Percentiles rank a stretch among this genome's conserved stretches.
phyloP scores from a whole-genome alignment of 2,797 vertebrate genomes.

The Ptychobarbus kaznakovi region DNA sequence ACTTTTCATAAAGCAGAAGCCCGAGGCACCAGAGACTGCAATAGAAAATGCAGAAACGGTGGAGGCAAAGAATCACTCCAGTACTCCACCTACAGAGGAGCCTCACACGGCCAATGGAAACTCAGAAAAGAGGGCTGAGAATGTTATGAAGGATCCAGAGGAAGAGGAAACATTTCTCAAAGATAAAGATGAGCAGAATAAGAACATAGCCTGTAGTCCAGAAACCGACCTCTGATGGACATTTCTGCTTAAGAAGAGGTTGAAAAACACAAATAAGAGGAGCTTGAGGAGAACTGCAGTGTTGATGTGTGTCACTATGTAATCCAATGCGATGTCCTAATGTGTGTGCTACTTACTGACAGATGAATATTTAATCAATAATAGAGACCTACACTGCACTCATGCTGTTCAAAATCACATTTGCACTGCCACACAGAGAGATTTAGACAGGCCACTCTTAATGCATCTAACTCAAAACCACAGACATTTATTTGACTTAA shows the following conservation, averaged over 20 bases:
- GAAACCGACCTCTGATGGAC: conserved; percentile 51
- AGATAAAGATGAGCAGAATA: conserved; percentile 65
- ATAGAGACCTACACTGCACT: not conserved
- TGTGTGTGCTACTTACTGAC: not conserved
- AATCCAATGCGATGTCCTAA: conserved; percentile 5
- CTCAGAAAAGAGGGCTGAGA: conserved; percentile 67
- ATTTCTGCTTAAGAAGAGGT: not conserved
- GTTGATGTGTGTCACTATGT: conserved; percentile 23
- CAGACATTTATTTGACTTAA: not conserved
- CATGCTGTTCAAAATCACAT: not conserved
- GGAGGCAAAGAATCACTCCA: conserved; percentile 76
- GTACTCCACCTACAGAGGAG: conserved; percentile 49
- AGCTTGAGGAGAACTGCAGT: not conserved
- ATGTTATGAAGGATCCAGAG: conserved; percentile 59
- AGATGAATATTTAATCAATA: conserved; percentile 12
- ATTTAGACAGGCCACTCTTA: not conserved
- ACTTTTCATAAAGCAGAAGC: conserved; percentile 77
- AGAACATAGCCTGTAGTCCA: conserved; percentile 15
- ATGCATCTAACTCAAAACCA: not conserved
- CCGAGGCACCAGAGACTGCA: conserved; percentile 52
- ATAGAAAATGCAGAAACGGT: conserved; percentile 73
- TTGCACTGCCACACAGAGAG: conserved; percentile 7
- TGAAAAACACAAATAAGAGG: not conserved
- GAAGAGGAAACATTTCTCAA: conserved; percentile 81
- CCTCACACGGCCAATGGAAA: conserved; percentile 75